These are phyloP conservation scores for Syngnathus acus DNA, from an alignment of 2,797 vertebrate species.

Conservation along the genomic window DNA sequence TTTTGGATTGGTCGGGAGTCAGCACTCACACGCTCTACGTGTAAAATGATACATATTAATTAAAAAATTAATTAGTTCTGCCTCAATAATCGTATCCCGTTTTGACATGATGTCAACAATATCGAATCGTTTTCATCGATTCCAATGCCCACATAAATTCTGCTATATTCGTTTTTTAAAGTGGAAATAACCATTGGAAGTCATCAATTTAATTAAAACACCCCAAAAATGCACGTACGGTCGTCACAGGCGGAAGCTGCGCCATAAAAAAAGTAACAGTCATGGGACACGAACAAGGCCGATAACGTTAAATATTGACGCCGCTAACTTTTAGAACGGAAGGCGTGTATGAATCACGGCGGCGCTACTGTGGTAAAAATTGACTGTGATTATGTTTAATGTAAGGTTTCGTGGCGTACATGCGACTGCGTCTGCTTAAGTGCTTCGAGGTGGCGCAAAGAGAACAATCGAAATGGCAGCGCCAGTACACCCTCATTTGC, in stretches of 20 bases:
- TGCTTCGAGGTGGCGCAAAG: background rate
- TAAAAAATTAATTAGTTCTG: too few species aligned
- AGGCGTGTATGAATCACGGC: background rate
- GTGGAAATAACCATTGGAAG: background rate
- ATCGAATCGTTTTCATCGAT: background rate
- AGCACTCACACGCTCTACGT: background rate
- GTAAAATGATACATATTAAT: background rate
- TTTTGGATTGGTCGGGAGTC: background rate
- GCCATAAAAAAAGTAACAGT: background rate
- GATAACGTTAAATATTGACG: background rate
- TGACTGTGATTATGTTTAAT: background rate
- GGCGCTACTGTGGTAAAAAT: background rate
- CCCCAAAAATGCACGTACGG: background rate
- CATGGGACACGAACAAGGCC: background rate
- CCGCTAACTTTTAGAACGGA: background rate
- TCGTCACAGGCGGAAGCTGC: background rate
- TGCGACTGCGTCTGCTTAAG: background rate
- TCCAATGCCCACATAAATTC: too few species aligned
- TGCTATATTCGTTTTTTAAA: background rate
- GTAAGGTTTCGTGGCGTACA: background rate
- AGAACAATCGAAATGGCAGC: background rate
- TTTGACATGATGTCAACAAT: background rate
- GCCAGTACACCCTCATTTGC: background rate
- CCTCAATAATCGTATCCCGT: background rate
- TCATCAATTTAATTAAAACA: background rate